phyloP scores from a whole-genome alignment of 1,140 invertebrate genomes.

The Helicoverpa armigera region DNA sequence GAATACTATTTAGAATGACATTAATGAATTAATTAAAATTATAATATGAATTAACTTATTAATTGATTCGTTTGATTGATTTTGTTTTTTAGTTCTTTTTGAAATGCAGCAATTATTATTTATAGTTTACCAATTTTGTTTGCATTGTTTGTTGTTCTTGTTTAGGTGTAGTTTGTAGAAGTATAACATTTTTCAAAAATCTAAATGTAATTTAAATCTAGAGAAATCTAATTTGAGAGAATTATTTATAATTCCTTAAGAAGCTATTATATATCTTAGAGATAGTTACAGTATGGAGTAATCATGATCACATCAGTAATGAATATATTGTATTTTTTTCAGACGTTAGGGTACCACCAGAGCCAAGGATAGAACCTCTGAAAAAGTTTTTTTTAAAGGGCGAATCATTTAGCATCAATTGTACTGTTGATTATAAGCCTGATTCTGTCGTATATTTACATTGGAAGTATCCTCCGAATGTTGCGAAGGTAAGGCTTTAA shows the following conservation, averaged over 20 bases:
- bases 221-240: no score
- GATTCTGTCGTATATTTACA: slow-evolving; percentile 61
- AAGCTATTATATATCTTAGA: no score
- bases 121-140: no score
- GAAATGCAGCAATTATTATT: background rate
- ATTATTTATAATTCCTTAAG: no score
- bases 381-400: slow-evolving; percentile 66
- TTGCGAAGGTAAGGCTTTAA: slow-evolving; percentile 54
- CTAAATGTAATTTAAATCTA: no score
- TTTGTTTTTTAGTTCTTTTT: background rate
- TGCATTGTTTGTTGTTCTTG: no score
- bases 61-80: slow-evolving; percentile 2
- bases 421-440: slow-evolving; percentile 64
- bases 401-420: slow-evolving; percentile 75
- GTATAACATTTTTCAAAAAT: no score
- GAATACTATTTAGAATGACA: background rate
- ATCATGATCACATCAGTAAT: background rate
- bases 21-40: background rate
- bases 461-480: slow-evolving; percentile 61
- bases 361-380: slow-evolving; percentile 57
- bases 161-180: background rate
- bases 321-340: slow-evolving; percentile 37
- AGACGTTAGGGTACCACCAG: slow-evolving; percentile 56
- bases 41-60: background rate
- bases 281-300: no score